These are phyloP conservation scores for Macaria liturata DNA, from an alignment of 2,888 invertebrate species.

Conservation along the genomic window DNA sequence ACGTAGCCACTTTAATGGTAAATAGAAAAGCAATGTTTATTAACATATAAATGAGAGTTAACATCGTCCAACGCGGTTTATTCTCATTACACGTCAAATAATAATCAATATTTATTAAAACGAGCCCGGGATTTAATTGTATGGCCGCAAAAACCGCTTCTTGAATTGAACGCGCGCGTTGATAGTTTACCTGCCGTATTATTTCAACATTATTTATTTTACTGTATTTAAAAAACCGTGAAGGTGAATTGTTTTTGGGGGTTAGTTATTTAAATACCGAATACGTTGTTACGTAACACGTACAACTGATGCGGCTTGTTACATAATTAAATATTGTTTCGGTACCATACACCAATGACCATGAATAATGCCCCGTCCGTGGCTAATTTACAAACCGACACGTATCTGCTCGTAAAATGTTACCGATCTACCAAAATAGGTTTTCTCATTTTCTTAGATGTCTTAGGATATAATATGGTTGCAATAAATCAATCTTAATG, in stretches of 20 bases:
- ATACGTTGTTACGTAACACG: conserved; percentile 4
- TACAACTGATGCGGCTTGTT: conserved; percentile 3
- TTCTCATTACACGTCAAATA: conserved; percentile 44
- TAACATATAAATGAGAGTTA: conserved; percentile 45
- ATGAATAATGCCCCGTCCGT: conserved; percentile 7
- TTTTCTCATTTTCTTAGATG: too few relatives aligned
- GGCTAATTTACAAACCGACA: conserved; percentile 2
- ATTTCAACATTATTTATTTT: conserved; percentile 1
- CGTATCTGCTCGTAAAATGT: conserved; percentile 1
- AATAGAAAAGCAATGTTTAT: conserved; percentile 42
- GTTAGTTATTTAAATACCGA: neutral
- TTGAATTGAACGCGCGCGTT: conserved; percentile 34
- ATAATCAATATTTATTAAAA: conserved; percentile 48
- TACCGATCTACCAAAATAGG: neutral
- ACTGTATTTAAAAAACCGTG: conserved; percentile 18
- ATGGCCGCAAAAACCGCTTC: conserved; percentile 24
- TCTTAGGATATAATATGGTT: too few relatives aligned
- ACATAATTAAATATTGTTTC: conserved; percentile 3
- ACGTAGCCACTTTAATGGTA: conserved; percentile 36
- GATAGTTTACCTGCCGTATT: conserved; percentile 23
- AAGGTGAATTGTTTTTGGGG: conserved; percentile 12
- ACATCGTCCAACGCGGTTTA: conserved; percentile 40
- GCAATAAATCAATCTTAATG: too few relatives aligned
- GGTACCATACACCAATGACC: conserved; percentile 1
- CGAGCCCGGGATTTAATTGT: conserved; percentile 24